Conservation (phyloP, 2,888 invertebrate genomes). For the Chesias legatella region DNA sequence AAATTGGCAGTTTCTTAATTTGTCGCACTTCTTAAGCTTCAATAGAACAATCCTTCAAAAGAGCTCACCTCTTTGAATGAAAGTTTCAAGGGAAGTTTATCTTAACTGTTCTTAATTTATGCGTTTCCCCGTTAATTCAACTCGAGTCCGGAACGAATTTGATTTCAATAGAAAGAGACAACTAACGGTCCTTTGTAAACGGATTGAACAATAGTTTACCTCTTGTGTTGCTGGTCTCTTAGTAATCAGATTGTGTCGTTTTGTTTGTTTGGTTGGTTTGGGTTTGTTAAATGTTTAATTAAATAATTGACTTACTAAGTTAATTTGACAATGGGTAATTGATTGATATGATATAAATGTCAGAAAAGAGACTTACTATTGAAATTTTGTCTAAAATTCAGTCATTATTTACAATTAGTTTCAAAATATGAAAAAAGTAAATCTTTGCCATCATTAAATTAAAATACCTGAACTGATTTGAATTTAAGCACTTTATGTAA, state of each 20-base stretch:
- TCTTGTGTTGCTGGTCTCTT: constrained; percentile 26
- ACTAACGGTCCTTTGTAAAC: constrained; percentile 49
- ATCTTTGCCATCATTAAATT: no score
- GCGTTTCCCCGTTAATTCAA: constrained; percentile 67
- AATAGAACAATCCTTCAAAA: constrained; percentile 60
- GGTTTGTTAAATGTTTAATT: constrained; percentile 14
- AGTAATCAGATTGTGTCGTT: constrained; percentile 28
- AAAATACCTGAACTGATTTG: no score
- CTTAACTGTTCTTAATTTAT: constrained; percentile 68
- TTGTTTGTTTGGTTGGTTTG: constrained; percentile 17
- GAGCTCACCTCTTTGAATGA: constrained; percentile 59
- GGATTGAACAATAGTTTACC: constrained; percentile 45
- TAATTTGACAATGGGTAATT: no score
- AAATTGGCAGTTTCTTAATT: constrained; percentile 21
- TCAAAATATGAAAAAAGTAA: no score
- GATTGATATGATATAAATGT: no score
- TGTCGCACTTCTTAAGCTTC: constrained; percentile 32
- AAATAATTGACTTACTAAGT: neutral
- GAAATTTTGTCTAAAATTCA: no score
- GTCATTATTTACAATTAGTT: no score
- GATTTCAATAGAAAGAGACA: constrained; percentile 62
- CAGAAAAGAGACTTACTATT: no score
- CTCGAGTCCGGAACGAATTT: constrained; percentile 49
- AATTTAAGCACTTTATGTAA: no score
- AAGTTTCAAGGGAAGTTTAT: constrained; percentile 60